Percentiles rank a stretch among this genome's conserved stretches.
phyloP scores from a whole-genome alignment of 2,113 vertebrate genomes.

The Podilymbus podiceps region DNA sequence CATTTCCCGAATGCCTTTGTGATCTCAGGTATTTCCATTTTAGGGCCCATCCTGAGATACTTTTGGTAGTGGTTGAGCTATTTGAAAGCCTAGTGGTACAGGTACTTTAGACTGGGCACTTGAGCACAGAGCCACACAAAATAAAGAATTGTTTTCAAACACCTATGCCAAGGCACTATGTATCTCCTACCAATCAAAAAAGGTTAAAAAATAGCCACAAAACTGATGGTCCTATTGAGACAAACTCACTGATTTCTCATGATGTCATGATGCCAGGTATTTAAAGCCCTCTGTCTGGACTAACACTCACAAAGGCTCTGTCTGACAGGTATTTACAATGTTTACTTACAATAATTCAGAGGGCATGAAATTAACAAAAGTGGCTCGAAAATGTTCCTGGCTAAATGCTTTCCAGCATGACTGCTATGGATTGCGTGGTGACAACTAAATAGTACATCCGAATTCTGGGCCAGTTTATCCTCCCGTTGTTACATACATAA shows the following conservation, averaged over 20 bases:
- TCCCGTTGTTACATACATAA: background rate
- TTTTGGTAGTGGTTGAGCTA: background rate
- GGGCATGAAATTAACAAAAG: background rate
- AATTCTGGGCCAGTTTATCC: background rate
- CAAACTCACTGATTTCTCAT: background rate
- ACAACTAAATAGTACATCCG: background rate
- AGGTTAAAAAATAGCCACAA: background rate
- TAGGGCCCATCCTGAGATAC: background rate
- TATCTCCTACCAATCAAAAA: background rate
- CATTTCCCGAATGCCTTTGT: background rate
- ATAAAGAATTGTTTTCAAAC: background rate
- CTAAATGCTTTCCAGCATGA: background rate
- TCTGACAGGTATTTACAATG: background rate
- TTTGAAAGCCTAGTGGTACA: background rate
- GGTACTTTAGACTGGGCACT: background rate
- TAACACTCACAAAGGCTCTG: background rate
- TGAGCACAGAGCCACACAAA: background rate
- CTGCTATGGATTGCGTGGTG: background rate
- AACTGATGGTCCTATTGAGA: background rate
- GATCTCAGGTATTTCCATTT: background rate
- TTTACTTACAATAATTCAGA: background rate
- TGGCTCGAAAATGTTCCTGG: background rate
- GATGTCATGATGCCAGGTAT: background rate
- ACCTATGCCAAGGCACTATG: background rate
- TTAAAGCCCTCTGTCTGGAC: background rate